Percentiles rank a stretch among this genome's conserved stretches.
Conservation (phyloP, 2,113 vertebrate species). For the Oxyura jamaicensis region DNA sequence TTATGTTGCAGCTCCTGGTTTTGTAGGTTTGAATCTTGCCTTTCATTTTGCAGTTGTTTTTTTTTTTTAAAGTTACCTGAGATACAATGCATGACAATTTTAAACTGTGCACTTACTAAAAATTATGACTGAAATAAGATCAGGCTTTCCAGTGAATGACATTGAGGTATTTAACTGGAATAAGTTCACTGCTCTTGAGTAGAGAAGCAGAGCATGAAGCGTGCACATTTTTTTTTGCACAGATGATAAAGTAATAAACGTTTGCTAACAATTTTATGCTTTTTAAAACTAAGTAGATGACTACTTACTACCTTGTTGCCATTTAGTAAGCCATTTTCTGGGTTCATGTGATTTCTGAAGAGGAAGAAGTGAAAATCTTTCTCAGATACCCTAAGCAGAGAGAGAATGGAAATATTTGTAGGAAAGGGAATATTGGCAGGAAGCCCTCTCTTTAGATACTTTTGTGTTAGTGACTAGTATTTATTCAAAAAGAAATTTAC, state of each 20-base stretch:
- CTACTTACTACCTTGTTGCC: not conserved
- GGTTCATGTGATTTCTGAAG: not conserved
- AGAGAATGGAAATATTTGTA: not conserved
- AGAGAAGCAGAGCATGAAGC: slow-evolving; percentile 61
- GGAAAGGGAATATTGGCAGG: not conserved
- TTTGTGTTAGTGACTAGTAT: not conserved
- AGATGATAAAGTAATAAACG: slow-evolving; percentile 40
- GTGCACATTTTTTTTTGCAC: slow-evolving; percentile 44
- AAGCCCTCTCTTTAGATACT: not conserved
- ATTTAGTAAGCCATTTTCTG: not conserved
- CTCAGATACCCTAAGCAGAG: not conserved
- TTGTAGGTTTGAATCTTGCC: not conserved
- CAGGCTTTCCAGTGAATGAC: slow-evolving; percentile 43
- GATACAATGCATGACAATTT: not conserved
- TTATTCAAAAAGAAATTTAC: not conserved
- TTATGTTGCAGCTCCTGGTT: not conserved
- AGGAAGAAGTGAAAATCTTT: not conserved
- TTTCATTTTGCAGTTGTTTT: not conserved
- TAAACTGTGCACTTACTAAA: not conserved
- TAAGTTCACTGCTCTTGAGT: slow-evolving; percentile 29
- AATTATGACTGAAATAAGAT: not conserved
- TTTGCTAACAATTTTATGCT: slow-evolving; percentile 27
- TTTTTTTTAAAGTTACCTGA: not conserved
- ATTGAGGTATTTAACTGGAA: slow-evolving; percentile 51
- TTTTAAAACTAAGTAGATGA: slow-evolving; percentile 24